These are phyloP conservation scores for Germaria angustata DNA, from an alignment of 2,888 invertebrate genomes.

Conservation along the genomic window DNA sequence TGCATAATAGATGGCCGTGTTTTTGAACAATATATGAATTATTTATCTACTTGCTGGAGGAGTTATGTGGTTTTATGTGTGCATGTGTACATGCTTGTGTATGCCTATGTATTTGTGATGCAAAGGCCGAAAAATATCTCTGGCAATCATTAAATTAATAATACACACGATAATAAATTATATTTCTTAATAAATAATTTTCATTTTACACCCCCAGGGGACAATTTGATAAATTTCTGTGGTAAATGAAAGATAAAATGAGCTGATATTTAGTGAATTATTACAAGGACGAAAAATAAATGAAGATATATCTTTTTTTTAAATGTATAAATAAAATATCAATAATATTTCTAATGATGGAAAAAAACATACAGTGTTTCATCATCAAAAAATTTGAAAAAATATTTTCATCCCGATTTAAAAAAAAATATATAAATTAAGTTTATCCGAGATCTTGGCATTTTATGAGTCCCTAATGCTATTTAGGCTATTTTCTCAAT, in stretches of 20 bases:
- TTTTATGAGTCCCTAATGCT: too few relatives aligned
- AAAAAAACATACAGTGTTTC: too few relatives aligned
- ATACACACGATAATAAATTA: conserved; percentile 64
- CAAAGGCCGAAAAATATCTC: conserved; percentile 2
- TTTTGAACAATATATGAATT: not conserved
- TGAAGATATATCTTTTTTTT: not conserved
- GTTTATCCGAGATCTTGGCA: too few relatives aligned
- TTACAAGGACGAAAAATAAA: not conserved
- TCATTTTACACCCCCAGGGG: conserved; percentile 53
- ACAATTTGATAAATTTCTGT: conserved; percentile 55
- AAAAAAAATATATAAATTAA: too few relatives aligned
- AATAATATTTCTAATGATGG: too few relatives aligned
- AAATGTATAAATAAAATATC: too few relatives aligned
- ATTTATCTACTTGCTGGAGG: not conserved
- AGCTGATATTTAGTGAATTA: conserved; percentile 40
- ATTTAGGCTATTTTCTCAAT: too few relatives aligned
- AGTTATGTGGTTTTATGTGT: not conserved
- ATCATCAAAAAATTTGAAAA: too few relatives aligned
- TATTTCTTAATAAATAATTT: conserved; percentile 63
- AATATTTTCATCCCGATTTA: too few relatives aligned
- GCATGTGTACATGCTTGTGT: not conserved
- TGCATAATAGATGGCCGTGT: conserved; percentile 55
- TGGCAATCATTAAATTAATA: conserved; percentile 55
- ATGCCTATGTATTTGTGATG: not conserved
- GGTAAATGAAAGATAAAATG: conserved; percentile 19